phyloP scores from a whole-genome alignment of 2,888 invertebrate genomes.

The Phlogophora meticulosa region DNA sequence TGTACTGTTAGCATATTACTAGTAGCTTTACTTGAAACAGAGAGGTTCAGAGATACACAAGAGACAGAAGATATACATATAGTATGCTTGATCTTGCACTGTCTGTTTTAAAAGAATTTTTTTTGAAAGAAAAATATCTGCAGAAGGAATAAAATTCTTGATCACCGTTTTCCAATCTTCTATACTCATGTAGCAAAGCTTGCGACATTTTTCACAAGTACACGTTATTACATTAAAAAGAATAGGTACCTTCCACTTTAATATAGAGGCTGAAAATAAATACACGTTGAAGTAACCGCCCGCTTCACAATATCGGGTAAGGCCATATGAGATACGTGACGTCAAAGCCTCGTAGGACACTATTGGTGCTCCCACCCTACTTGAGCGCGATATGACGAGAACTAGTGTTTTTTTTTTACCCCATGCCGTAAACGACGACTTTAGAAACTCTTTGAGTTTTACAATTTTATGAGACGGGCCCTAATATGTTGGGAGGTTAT shows the following conservation, averaged over 20 bases:
- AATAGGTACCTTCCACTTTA: slow-evolving; percentile 31
- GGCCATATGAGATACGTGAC: slow-evolving; percentile 72
- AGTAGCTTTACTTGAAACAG: too few relatives aligned
- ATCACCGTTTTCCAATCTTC: background rate
- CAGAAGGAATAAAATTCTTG: too few relatives aligned
- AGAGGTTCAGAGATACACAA: too few relatives aligned
- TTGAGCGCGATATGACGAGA: slow-evolving; percentile 56
- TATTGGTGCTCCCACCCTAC: slow-evolving; percentile 61
- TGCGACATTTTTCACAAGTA: background rate
- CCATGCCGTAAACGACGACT: slow-evolving; percentile 30
- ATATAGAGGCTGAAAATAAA: slow-evolving; percentile 60
- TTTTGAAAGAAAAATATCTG: too few relatives aligned
- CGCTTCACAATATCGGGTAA: slow-evolving; percentile 66
- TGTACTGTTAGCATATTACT: too few relatives aligned
- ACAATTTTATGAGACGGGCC: slow-evolving; percentile 33
- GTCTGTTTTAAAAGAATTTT: too few relatives aligned
- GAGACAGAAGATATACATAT: background rate
- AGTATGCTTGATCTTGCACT: background rate
- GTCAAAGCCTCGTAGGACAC: slow-evolving; percentile 62
- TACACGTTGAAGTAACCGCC: slow-evolving; percentile 34
- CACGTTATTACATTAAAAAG: slow-evolving; percentile 24
- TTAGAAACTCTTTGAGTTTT: slow-evolving; percentile 47
- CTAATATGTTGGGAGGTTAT: slow-evolving; percentile 13
- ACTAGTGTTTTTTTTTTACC: slow-evolving; percentile 43
- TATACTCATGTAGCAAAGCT: background rate